A percentile compares a stretch with the other conserved stretches of the same genome.
Conservation (phyloP, 64 coral and sea anemone genomes). For the Stichodactyla helianthus region DNA sequence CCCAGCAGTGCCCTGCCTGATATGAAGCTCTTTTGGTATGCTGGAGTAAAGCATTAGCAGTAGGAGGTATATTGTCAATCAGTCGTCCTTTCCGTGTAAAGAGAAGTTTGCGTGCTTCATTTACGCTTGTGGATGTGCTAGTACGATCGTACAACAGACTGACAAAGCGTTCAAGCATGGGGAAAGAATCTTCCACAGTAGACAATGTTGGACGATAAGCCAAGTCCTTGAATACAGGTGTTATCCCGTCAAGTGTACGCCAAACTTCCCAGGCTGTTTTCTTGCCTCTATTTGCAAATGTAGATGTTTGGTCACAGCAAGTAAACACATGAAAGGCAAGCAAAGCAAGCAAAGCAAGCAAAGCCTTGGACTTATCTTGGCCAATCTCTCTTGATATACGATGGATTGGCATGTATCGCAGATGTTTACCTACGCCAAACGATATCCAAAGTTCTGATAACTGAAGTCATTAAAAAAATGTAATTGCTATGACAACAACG, state of each 20-base stretch:
- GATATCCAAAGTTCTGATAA: too few relatives aligned
- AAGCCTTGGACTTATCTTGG: constrained; percentile 30
- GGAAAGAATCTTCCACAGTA: not conserved
- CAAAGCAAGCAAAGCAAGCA: too few relatives aligned
- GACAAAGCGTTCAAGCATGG: constrained; percentile 17
- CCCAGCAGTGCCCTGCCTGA: constrained; percentile 29
- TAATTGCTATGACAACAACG: too few relatives aligned
- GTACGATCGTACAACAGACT: constrained; percentile 34
- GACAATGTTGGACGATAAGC: not conserved
- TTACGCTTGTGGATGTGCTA: constrained; percentile 39
- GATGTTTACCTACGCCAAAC: too few relatives aligned
- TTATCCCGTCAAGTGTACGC: constrained; percentile 7
- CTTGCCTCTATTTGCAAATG: constrained; percentile 18
- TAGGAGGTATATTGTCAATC: constrained; percentile 33
- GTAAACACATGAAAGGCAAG: constrained; percentile 51
- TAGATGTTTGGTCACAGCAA: constrained; percentile 48
- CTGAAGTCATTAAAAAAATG: too few relatives aligned
- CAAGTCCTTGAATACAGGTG: not conserved
- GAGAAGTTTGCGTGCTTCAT: constrained; percentile 26
- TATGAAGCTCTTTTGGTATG: constrained; percentile 35
- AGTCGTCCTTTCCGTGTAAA: constrained; percentile 56
- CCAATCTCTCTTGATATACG: not conserved
- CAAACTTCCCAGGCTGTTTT: constrained; percentile 29
- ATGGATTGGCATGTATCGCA: too few relatives aligned
- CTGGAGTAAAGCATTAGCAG: constrained; percentile 32